Base-by-base conservation (phyloP, 2,113 vertebrate genomes). In the Cynoglossus semilaevis region DNA sequence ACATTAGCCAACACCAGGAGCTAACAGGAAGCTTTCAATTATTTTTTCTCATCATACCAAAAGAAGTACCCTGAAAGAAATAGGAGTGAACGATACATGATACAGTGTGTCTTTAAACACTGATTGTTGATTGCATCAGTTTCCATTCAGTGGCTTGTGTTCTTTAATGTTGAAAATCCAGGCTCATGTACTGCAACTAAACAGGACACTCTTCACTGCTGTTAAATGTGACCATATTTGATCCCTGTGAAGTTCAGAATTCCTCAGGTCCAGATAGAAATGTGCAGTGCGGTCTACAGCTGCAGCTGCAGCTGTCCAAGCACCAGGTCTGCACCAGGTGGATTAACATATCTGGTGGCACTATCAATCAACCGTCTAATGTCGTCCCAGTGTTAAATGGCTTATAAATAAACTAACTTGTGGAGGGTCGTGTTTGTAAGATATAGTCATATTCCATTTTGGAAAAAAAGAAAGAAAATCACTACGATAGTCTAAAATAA, bases 401-500 rank as follows among this genome's bases (percentile, higher is more conserved):
- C 43, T 79, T 85, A 80, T 83, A 85, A 84, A 88, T 84, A 74
- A 68, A 69, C 62, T 62, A 66, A 68, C 51, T 77, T 74, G 58
- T 68, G 58, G 34, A 56, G 72, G 67, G 63, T 68, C 72, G 79
- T 65, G 70, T 63, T 58, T 63, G 46, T 34, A 29, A 78, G 60
- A 75, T 63, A 45, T 59, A 77, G 59, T 76, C 64, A 72, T 67
- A 67, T 69, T 66, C 42, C 18, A 43, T n/a, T n/a, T n/a, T n/a
- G n/a, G n/a, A n/a, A n/a, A n/a, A n/a, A n/a, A n/a, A n/a, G n/a
- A n/a, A n/a, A n/a, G n/a, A n/a, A n/a, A n/a, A n/a, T n/a, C n/a
- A n/a, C n/a, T n/a, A n/a, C n/a, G n/a, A n/a, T n/a, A n/a, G n/a
- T n/a, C n/a, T n/a, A n/a, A n/a, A n/a, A n/a, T n/a, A n/a, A n/a